These are phyloP conservation scores for Uropsilus gracilis DNA, from an alignment of 2,113 vertebrate genomes.

Conservation along the genomic window DNA sequence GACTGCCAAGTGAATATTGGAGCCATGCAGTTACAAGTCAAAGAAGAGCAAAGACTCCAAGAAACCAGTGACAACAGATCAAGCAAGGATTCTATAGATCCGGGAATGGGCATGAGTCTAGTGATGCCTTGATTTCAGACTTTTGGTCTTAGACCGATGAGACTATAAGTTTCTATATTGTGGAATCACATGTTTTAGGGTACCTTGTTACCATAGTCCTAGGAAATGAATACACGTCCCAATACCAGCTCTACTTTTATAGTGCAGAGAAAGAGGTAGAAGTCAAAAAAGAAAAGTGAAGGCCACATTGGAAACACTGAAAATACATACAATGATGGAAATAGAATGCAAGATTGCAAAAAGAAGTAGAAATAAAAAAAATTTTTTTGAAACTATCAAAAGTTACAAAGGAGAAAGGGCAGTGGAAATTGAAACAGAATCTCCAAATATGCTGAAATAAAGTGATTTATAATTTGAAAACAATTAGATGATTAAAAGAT, in stretches of 20 bases:
- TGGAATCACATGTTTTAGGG: not conserved
- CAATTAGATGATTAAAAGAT: not conserved
- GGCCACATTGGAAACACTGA: not conserved
- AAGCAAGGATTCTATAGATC: not conserved
- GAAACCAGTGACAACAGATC: not conserved
- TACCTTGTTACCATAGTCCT: not conserved
- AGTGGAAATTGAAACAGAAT: not conserved
- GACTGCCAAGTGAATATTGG: not conserved
- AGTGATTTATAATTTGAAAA: not conserved
- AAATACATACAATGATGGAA: not conserved
- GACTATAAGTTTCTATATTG: not conserved
- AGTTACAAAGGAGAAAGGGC: not conserved
- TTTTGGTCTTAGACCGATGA: not conserved
- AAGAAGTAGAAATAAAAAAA: not conserved
- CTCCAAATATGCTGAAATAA: not conserved
- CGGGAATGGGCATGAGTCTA: not conserved
- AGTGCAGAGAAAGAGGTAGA: not conserved
- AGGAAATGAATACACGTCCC: not conserved
- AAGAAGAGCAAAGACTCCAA: not conserved
- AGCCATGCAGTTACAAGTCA: not conserved
- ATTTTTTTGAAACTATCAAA: not conserved
- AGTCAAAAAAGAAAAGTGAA: not conserved
- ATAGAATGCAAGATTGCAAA: not conserved
- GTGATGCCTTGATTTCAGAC: not conserved
- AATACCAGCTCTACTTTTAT: not conserved